phyloP scores from a whole-genome alignment of 1,140 invertebrate genomes.

The Bombus fervidus region DNA sequence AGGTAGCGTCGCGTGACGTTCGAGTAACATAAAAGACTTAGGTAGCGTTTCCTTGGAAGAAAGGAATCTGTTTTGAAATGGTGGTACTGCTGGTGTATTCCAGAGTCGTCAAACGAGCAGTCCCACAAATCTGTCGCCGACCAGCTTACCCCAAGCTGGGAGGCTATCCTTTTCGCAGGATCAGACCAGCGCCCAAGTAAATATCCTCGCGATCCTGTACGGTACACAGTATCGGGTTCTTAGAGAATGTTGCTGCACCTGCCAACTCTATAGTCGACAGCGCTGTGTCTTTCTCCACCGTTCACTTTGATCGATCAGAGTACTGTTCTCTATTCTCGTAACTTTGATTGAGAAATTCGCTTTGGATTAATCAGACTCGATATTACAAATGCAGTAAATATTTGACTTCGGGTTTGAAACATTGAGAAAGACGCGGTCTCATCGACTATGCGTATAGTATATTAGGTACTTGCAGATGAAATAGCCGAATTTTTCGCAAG shows the following conservation, averaged over 20 bases:
- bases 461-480: too few relatives aligned
- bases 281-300: not conserved
- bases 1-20: not conserved
- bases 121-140: slow-evolving; percentile 89
- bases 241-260: slow-evolving; percentile 17
- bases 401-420: too few relatives aligned
- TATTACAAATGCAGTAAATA: not conserved
- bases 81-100: slow-evolving; percentile 79
- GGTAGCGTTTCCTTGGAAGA: slow-evolving; percentile 22
- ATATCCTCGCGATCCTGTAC: slow-evolving; percentile 77
- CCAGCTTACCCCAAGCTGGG: slow-evolving; percentile 84
- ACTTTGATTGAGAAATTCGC: not conserved
- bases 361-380: not conserved
- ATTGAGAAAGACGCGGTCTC: not conserved
- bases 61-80: slow-evolving; percentile 62
- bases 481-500: too few relatives aligned
- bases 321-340: too few relatives aligned
- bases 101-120: slow-evolving; percentile 88
- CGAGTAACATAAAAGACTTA: slow-evolving; percentile 6
- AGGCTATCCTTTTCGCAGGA: slow-evolving; percentile 83
- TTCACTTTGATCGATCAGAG: not conserved
- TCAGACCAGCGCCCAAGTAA: slow-evolving; percentile 81
- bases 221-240: not conserved
- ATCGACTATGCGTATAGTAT: slow-evolving; percentile 28
- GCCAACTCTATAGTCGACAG: not conserved